Conservation (phyloP, 2,113 vertebrate genomes). For the Oceanodroma tethys region DNA sequence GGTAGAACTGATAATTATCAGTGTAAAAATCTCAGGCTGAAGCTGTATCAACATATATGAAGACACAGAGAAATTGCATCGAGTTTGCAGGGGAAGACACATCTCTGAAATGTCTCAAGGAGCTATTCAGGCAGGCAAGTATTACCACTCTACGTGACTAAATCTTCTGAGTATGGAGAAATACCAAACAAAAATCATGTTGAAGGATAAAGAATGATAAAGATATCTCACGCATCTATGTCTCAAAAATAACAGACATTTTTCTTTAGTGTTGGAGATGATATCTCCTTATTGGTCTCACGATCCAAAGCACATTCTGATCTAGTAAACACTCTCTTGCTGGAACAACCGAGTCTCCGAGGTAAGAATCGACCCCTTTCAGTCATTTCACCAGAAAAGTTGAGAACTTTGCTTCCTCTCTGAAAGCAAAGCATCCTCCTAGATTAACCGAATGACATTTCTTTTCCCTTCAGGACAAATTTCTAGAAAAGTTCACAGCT, state of each 20-base stretch:
- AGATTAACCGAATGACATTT: neutral
- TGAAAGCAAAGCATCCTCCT: neutral
- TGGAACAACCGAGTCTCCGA: accelerated
- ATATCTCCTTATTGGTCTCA: neutral
- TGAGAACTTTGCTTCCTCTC: neutral
- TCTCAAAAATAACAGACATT: neutral
- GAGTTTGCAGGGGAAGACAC: neutral
- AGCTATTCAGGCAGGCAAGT: neutral
- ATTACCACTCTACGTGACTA: neutral
- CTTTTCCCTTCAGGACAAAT: neutral
- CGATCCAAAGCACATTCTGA: neutral
- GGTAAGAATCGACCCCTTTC: neutral
- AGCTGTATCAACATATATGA: neutral
- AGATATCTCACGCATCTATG: neutral
- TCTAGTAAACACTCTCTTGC: neutral
- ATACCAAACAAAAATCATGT: neutral
- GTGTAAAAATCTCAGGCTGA: neutral
- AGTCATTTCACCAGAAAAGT: neutral
- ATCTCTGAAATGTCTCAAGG: neutral
- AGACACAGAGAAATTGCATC: neutral
- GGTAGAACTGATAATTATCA: neutral
- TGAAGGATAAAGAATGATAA: neutral
- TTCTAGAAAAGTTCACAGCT: slow-evolving; percentile 40
- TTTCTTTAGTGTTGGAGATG: neutral
- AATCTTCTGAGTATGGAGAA: neutral